These are phyloP conservation scores for Aleiodes alternator DNA, from an alignment of 2,888 invertebrate species.

Conservation along the genomic window DNA sequence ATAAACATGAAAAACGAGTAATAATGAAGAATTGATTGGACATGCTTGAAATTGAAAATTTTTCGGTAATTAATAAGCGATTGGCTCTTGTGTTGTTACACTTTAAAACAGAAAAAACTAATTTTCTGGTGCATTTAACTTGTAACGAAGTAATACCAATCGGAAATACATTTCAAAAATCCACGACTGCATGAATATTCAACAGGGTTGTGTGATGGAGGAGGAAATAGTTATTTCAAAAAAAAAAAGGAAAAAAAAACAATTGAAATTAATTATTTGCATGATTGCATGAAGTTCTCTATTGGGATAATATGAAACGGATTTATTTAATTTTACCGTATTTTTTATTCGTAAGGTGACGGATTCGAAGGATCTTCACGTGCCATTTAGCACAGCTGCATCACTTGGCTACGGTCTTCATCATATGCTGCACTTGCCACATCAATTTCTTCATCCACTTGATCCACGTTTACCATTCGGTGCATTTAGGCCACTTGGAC, in stretches of 20 bases:
- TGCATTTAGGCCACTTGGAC: conserved; percentile 79
- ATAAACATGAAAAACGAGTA: background rate
- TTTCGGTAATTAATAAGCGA: conserved; percentile 23
- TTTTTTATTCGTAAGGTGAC: conserved; percentile 61
- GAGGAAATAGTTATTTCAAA: no score
- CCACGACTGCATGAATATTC: background rate
- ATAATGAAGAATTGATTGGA: conserved; percentile 11
- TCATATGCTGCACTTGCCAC: conserved; percentile 83
- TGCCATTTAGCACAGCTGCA: conserved; percentile 79
- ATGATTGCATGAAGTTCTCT: background rate
- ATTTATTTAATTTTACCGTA: no score
- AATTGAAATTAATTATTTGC: background rate
- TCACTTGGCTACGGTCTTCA: conserved; percentile 80
- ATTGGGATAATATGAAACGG: background rate
- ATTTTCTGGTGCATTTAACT: background rate
- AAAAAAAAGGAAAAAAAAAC: background rate
- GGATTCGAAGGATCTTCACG: conserved; percentile 80
- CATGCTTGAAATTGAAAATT: conserved; percentile 6
- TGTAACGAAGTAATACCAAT: conserved; percentile 12
- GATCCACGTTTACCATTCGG: conserved; percentile 80
- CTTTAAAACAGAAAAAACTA: background rate
- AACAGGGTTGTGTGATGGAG: background rate
- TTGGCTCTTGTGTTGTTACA: background rate
- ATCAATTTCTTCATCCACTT: conserved; percentile 84
- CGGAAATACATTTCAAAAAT: conserved; percentile 10